Evolutionary conservation across 2,888 invertebrate species (phyloP).

Genomic region (Drosophila nr. medialis): DNA sequence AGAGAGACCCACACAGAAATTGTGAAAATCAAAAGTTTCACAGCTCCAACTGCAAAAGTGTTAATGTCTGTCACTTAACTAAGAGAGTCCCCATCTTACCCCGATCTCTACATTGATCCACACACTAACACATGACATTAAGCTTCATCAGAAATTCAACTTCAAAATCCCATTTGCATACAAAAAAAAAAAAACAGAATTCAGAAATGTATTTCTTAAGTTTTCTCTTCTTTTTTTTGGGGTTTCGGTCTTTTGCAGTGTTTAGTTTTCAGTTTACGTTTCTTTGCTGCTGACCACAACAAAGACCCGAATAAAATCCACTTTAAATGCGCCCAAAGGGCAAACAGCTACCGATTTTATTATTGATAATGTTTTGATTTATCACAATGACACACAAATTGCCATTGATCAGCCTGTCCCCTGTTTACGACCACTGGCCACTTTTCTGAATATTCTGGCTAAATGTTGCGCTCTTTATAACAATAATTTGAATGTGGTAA

Average conservation of each 20-base stretch:
- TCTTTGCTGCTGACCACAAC: slow-evolving; percentile 57
- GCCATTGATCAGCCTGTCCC: slow-evolving; percentile 35
- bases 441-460: slow-evolving; percentile 26
- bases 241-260: slow-evolving; percentile 26
- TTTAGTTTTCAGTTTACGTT: slow-evolving; percentile 8
- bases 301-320: slow-evolving; percentile 56
- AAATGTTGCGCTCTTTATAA: slow-evolving; percentile 23
- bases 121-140: slow-evolving; percentile 46
- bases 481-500: slow-evolving; percentile 38
- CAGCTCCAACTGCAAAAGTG: slow-evolving; percentile 66
- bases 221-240: slow-evolving; percentile 16
- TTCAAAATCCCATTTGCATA: slow-evolving; percentile 69
- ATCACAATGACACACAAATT: slow-evolving; percentile 79
- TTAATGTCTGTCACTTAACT: slow-evolving; percentile 76
- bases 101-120: not conserved
- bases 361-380: slow-evolving; percentile 83
- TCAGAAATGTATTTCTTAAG: slow-evolving; percentile 43
- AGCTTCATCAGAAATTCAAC: slow-evolving; percentile 73
- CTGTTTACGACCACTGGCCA: not conserved
- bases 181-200: slow-evolving; percentile 52
- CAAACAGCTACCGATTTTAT: slow-evolving; percentile 82
- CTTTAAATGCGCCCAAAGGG: slow-evolving; percentile 67
- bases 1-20: slow-evolving; percentile 19
- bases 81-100: slow-evolving; percentile 1
- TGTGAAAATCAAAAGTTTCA: slow-evolving; percentile 70